Evolutionary conservation across 2,888 invertebrate genomes (phyloP), one percentile per base, ranked within the genome.

Genomic region (Synanthedon myopaeformis): DNA sequence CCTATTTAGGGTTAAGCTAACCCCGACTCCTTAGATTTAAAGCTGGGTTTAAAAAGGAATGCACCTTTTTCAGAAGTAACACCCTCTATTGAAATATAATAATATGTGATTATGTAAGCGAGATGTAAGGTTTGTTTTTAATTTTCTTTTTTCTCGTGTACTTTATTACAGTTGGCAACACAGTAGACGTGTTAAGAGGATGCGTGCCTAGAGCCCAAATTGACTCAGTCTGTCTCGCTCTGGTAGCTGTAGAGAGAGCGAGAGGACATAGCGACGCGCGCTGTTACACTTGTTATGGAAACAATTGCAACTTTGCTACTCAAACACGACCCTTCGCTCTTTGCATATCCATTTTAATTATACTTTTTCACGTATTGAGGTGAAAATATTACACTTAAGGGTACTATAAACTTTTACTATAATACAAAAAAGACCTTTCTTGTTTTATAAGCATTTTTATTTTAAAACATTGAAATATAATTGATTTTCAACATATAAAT

Each of bases 181-280:
- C 88, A 53, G 75, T 85, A 11, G 88, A 88, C 61, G 65, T 77
- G 1, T 62, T 88, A 5, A 63, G 78, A 54, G 88, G 88, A 11
- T 88, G 88, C 59, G 69, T 86, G 8, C 83, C 87, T 0, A 68
- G 67, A 55, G 70, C 65, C 2, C 82, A 84, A 58, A 74, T 82
- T 5, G 87, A 88, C 61, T 80, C 81, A 0, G 82, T 86, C 42
- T 88, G 88, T 62, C 64, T 76, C 19, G 78, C 74, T 14, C 66
- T 88, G 3, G 72, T 71, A 0, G 81, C 85, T 0, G 76, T 85
- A 0, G 83, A 88, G 56, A 70, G 82, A 59, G 82, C 86, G 8
- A 72, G 88, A 53, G 82, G 84, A 0, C 87, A 88, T 64, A 85
- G 83, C 58, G 80, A 86, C 65, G 86, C 83, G 0, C 74, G 79